phyloP scores from a whole-genome alignment of 2,113 vertebrate species.

The Phaethon lepturus region DNA sequence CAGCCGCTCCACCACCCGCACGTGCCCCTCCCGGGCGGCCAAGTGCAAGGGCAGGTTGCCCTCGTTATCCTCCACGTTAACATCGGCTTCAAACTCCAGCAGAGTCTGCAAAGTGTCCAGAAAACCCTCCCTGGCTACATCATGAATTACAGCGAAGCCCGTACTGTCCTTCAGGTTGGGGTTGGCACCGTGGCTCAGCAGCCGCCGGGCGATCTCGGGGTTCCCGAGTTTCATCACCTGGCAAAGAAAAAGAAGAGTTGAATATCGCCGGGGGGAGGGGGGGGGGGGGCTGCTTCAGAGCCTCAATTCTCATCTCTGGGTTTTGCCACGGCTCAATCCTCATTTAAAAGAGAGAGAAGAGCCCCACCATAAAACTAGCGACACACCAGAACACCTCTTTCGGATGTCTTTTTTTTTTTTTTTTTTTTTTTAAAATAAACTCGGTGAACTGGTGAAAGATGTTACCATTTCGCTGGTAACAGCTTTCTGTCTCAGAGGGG shows the following conservation, averaged over 20 bases:
- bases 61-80: slow-evolving; percentile 81
- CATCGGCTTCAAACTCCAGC: slow-evolving; percentile 81
- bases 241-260: not conserved
- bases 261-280: not conserved
- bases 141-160: slow-evolving; percentile 87
- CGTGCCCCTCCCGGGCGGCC: slow-evolving; percentile 86
- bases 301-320: not conserved
- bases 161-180: slow-evolving; percentile 84
- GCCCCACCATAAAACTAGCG: not conserved
- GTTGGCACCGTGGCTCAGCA: slow-evolving; percentile 82
- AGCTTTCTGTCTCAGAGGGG: not conserved
- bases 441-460: not conserved
- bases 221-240: slow-evolving; percentile 90
- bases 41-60: slow-evolving; percentile 91
- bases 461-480: not conserved
- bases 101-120: slow-evolving; percentile 86
- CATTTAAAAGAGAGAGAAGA: not conserved
- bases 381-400: not conserved
- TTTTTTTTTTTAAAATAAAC: not conserved
- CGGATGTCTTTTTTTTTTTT: not conserved
- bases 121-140: slow-evolving; percentile 90
- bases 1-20: slow-evolving; percentile 81
- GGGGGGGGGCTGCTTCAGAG: not conserved
- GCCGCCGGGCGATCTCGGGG: slow-evolving; percentile 75
- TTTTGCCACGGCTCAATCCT: not conserved